Percentiles rank a stretch among this genome's conserved stretches.
phyloP scores from a whole-genome alignment of 1,140 invertebrate species.

The Oryzaephilus surinamensis region DNA sequence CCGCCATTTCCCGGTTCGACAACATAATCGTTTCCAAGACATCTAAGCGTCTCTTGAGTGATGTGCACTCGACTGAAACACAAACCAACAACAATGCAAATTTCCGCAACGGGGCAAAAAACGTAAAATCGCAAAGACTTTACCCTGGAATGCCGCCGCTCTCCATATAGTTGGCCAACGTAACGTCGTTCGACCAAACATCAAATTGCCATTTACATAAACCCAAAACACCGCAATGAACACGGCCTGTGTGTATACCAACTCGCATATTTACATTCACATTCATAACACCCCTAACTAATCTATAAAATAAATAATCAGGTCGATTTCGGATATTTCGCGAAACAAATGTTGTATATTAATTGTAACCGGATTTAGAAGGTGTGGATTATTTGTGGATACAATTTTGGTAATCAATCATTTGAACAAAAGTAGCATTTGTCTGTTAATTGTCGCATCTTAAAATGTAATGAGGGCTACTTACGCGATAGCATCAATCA shows the following conservation, averaged over 20 bases:
- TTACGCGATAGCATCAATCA: conserved; percentile 94
- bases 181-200: conserved; percentile 95
- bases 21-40: conserved; percentile 76
- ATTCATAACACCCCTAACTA: conserved; percentile 79
- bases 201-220: conserved; percentile 86
- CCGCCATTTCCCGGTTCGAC: conserved; percentile 80
- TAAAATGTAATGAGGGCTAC: conserved; percentile 34
- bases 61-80: conserved; percentile 82
- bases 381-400: no score
- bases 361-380: no score
- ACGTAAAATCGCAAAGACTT: conserved; percentile 28
- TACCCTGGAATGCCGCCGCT: conserved; percentile 86
- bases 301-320: conserved; percentile 38
- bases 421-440: neutral
- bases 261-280: conserved; percentile 93
- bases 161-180: conserved; percentile 93
- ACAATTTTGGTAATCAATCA: no score
- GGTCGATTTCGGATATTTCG: no score
- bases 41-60: conserved; percentile 79
- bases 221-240: conserved; percentile 90
- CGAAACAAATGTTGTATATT: no score
- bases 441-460: neutral
- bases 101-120: no score
- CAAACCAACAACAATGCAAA: neutral
- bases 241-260: conserved; percentile 86